Conservation (phyloP, 30 jellyfish, hydroid and myxozoan species). For the Calvadosia cruxmelitensis region DNA sequence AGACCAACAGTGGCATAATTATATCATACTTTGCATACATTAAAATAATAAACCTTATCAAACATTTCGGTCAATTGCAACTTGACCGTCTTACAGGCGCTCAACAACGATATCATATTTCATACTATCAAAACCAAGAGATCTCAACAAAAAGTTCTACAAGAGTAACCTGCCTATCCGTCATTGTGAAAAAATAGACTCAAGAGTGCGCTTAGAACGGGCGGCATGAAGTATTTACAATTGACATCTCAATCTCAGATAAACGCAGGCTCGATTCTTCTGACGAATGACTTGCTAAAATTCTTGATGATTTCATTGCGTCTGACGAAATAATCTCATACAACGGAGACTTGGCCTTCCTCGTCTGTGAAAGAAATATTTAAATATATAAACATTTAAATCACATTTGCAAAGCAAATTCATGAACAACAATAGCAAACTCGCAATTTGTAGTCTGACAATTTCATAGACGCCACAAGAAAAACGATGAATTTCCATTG, state of each 20-base stretch:
- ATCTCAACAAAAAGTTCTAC: background rate
- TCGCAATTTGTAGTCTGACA: background rate
- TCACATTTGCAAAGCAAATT: background rate
- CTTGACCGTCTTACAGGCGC: no score
- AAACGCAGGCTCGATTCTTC: no score
- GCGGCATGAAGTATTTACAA: background rate
- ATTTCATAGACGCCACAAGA: no score
- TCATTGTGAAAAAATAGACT: background rate
- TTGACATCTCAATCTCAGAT: no score
- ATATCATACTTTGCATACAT: background rate
- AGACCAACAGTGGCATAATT: background rate
- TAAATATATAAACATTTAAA: no score
- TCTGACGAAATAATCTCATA: no score
- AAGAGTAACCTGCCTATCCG: background rate
- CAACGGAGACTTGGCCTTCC: background rate
- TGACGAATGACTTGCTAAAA: no score
- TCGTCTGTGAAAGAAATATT: background rate
- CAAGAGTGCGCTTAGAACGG: background rate
- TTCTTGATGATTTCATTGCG: background rate
- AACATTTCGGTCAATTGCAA: no score
- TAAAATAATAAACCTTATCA: background rate
- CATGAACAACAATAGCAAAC: background rate
- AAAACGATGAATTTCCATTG: no score
- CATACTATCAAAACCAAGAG: background rate
- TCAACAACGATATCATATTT: background rate